Conservation (phyloP, 2,113 vertebrate genomes). For the Psittacus erithacus region DNA sequence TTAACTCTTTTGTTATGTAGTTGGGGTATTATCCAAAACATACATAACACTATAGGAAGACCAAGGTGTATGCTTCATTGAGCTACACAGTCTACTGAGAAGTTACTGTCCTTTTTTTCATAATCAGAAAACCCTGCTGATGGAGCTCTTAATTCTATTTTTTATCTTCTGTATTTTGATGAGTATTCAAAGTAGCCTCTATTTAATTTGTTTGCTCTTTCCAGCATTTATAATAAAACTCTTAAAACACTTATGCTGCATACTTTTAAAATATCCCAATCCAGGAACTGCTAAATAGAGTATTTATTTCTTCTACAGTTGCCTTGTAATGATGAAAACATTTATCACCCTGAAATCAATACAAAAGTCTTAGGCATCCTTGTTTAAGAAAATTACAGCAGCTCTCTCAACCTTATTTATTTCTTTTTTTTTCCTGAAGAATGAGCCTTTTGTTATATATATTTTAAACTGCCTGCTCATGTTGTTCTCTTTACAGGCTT, state of each 20-base stretch:
- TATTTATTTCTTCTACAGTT: constrained; percentile 48
- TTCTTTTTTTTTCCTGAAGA: not conserved
- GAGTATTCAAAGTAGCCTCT: not conserved
- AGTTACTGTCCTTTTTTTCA: not conserved
- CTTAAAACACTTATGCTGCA: not conserved
- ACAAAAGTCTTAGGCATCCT: constrained; percentile 27
- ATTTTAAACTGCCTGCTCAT: constrained; percentile 53
- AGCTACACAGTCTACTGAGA: not conserved
- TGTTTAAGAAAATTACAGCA: constrained; percentile 60
- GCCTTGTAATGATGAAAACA: constrained; percentile 53
- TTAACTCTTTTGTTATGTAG: not conserved
- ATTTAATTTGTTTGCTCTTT: not conserved
- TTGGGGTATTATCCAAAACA: not conserved
- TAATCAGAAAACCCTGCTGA: not conserved
- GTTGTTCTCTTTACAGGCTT: constrained; percentile 56
- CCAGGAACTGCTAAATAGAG: constrained; percentile 40
- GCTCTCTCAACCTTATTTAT: not conserved
- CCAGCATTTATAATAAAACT: constrained; percentile 10
- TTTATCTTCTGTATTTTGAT: not conserved
- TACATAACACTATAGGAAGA: not conserved
- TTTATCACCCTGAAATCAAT: constrained; percentile 65
- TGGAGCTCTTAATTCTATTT: not conserved
- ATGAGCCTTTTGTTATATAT: constrained; percentile 21
- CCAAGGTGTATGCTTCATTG: not conserved
- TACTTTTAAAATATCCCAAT: constrained; percentile 48